A percentile compares a stretch with the other conserved stretches of the same genome.
Conservation (phyloP, 2,888 invertebrate genomes). For the Willowsia nigromaculata region DNA sequence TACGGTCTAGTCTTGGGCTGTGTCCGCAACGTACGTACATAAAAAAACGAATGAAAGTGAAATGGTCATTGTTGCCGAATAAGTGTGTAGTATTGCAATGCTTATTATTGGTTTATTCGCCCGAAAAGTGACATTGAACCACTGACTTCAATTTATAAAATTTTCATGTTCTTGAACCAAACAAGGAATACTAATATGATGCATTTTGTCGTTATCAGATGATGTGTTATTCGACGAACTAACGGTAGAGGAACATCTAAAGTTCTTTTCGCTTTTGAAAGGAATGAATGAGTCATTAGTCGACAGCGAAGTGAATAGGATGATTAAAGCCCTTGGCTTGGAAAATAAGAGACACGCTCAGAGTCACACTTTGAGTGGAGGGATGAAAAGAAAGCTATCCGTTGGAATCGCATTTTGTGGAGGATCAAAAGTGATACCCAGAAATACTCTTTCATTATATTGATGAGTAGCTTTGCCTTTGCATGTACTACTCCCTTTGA, state of each 20-base stretch:
- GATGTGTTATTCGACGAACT: slow-evolving; percentile 91
- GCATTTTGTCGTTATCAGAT: slow-evolving; percentile 80
- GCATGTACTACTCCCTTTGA: background rate
- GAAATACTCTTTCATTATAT: background rate
- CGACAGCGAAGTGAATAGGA: slow-evolving; percentile 82
- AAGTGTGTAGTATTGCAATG: background rate
- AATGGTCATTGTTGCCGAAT: background rate
- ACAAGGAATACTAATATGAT: too few species aligned
- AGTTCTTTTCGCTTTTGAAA: slow-evolving; percentile 90
- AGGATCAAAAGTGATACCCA: slow-evolving; percentile 79
- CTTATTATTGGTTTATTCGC: background rate
- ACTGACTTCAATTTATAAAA: slow-evolving; percentile 58
- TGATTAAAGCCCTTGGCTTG: slow-evolving; percentile 85
- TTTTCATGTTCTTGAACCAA: slow-evolving; percentile 38
- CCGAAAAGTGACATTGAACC: slow-evolving; percentile 60
- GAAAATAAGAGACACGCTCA: slow-evolving; percentile 84
- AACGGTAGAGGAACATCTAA: slow-evolving; percentile 90
- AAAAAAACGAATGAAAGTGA: background rate
- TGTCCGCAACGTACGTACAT: slow-evolving; percentile 68
- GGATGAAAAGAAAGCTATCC: slow-evolving; percentile 94
- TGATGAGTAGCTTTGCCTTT: background rate
- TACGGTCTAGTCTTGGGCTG: slow-evolving; percentile 68
- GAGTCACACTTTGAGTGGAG: slow-evolving; percentile 90
- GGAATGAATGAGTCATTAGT: slow-evolving; percentile 82
- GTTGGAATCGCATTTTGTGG: slow-evolving; percentile 93